A percentile compares a stretch with the other conserved stretches of the same genome.
phyloP scores from a whole-genome alignment of 2,888 invertebrate genomes.

The Geotrupes spiniger region DNA sequence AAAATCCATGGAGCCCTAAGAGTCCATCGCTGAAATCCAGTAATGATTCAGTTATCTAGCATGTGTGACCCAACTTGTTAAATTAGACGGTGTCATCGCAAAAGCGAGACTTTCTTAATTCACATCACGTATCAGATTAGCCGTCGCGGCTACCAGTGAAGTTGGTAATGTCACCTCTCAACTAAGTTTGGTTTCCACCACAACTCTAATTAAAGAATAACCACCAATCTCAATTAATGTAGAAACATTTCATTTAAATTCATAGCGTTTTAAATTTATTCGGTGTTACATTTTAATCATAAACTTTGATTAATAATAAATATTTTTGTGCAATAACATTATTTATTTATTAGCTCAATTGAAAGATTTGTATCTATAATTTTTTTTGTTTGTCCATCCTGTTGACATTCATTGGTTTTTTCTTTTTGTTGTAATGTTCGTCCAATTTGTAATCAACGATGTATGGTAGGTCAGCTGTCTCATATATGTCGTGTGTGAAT shows the following conservation, averaged over 20 bases:
- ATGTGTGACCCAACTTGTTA: slow-evolving; percentile 38
- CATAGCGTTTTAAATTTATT: not conserved
- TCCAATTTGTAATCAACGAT: too few relatives aligned
- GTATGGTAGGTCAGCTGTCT: too few relatives aligned
- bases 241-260: slow-evolving; percentile 16
- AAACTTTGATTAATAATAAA: too few relatives aligned
- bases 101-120: slow-evolving; percentile 38
- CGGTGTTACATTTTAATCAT: too few relatives aligned
- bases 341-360: too few relatives aligned
- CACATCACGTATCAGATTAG: slow-evolving; percentile 46
- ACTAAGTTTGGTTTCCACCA: slow-evolving; percentile 18
- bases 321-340: too few relatives aligned
- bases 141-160: slow-evolving; percentile 31
- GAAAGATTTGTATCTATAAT: too few relatives aligned
- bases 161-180: slow-evolving; percentile 19
- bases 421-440: too few relatives aligned
- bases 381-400: too few relatives aligned
- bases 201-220: slow-evolving; percentile 23
- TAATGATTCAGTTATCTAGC: not conserved
- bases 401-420: too few relatives aligned
- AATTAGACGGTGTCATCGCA: slow-evolving; percentile 44
- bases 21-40: slow-evolving; percentile 5
- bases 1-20: not conserved
- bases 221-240: slow-evolving; percentile 21
- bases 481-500: too few relatives aligned